These are phyloP conservation scores for Setophaga petechia DNA, from an alignment of 2,113 vertebrate genomes.

Conservation along the genomic window DNA sequence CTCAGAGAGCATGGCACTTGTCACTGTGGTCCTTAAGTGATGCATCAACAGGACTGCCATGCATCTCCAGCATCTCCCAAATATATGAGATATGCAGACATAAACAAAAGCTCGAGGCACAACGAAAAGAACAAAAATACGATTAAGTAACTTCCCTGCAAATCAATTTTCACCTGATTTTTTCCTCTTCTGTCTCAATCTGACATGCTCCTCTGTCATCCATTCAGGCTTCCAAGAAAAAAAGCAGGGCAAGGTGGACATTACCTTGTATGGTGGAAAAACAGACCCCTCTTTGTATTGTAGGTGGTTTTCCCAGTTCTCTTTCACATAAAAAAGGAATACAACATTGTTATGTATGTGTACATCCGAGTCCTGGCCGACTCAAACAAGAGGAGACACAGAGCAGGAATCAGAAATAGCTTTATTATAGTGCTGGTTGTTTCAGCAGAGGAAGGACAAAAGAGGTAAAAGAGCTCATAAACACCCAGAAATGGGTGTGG, in stretches of 20 bases:
- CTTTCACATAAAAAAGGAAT: not conserved
- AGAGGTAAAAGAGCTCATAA: not conserved
- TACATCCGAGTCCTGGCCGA: not conserved
- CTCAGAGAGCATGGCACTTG: not conserved
- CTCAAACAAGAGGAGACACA: not conserved
- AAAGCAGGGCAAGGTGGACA: not conserved
- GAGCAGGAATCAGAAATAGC: not conserved
- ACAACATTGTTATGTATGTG: accelerated
- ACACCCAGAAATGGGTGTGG: not conserved
- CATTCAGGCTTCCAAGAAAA: not conserved
- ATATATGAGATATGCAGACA: not conserved
- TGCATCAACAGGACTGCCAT: not conserved
- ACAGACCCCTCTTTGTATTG: not conserved
- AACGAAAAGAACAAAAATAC: not conserved
- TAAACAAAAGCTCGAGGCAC: not conserved
- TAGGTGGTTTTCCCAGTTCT: not conserved
- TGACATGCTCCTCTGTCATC: not conserved
- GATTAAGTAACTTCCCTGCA: not conserved
- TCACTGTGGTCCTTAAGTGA: not conserved
- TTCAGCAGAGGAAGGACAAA: not conserved
- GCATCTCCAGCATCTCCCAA: not conserved
- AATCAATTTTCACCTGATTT: slow-evolving; percentile 7
- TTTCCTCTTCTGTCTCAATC: not conserved
- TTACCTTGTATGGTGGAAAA: not conserved
- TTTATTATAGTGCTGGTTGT: not conserved